A percentile compares a stretch with the other conserved stretches of the same genome.
These are phyloP conservation scores for Polyergus mexicanus DNA, from an alignment of 1,140 invertebrate genomes.

Conservation along the genomic window DNA sequence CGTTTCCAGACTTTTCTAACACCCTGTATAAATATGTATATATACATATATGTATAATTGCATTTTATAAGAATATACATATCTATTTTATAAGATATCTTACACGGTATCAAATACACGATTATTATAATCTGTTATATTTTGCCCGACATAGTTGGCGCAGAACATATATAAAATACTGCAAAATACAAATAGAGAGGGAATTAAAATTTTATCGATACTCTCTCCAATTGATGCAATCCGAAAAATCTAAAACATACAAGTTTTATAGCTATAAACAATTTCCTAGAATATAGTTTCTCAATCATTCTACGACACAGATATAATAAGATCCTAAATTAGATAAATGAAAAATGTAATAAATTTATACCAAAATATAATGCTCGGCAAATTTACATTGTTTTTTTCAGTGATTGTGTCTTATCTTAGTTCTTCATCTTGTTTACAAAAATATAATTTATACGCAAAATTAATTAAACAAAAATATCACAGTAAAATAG, in stretches of 20 bases:
- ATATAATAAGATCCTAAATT: neutral
- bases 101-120: neutral
- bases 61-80: neutral
- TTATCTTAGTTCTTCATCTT: too few species aligned
- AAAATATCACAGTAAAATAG: neutral
- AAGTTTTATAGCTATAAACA: neutral
- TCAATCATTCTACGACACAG: neutral
- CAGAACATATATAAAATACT: conserved; percentile 14
- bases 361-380: neutral
- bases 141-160: neutral
- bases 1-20: too few species aligned
- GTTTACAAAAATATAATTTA: neutral
- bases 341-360: neutral
- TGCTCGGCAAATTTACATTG: too few species aligned
- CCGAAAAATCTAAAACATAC: neutral
- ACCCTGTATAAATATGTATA: too few species aligned
- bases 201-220: neutral
- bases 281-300: too few species aligned
- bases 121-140: conserved; percentile 4
- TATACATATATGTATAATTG: neutral
- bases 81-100: neutral
- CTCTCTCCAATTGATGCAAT: neutral
- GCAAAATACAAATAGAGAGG: neutral
- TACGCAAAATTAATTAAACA: neutral
- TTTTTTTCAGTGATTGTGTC: too few species aligned